Evolutionary conservation across 1,140 invertebrate species (phyloP).

Genomic region (Eurosta solidaginis): DNA sequence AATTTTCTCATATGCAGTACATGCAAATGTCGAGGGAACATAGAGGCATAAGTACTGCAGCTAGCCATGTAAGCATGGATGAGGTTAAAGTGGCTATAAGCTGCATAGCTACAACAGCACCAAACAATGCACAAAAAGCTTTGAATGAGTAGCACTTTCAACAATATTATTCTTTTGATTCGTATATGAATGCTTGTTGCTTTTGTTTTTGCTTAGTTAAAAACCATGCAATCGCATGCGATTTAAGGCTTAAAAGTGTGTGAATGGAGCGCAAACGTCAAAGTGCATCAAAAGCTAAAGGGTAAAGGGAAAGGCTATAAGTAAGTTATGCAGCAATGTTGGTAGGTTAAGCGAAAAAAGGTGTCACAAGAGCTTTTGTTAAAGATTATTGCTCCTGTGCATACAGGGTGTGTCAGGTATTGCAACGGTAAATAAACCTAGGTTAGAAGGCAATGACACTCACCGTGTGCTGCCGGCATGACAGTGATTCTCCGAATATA

Average conservation of each 20-base stretch:
- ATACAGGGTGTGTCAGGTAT: no score
- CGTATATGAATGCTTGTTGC: neutral
- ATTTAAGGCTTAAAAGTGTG: conserved; percentile 32
- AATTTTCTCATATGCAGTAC: no score
- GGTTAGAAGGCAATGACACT: no score
- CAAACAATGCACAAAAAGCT: neutral
- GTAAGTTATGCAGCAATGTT: neutral
- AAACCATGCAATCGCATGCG: conserved; percentile 31
- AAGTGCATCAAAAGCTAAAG: neutral
- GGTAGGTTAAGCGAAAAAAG: neutral
- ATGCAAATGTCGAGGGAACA: no score
- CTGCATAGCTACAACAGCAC: conserved; percentile 28
- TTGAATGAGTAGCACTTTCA: neutral
- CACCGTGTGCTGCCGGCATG: no score
- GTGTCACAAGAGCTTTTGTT: no score
- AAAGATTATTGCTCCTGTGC: no score
- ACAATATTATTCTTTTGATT: neutral
- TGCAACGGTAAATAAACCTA: no score
- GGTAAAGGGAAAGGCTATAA: neutral
- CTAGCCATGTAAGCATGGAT: no score
- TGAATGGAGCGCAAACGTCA: neutral
- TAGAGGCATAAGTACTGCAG: no score
- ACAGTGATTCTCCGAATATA: no score
- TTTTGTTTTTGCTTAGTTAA: conserved; percentile 19
- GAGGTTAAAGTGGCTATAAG: conserved; percentile 20